Evolutionary conservation across 2,888 invertebrate genomes (phyloP).

Genomic region (Ischnura elegans): DNA sequence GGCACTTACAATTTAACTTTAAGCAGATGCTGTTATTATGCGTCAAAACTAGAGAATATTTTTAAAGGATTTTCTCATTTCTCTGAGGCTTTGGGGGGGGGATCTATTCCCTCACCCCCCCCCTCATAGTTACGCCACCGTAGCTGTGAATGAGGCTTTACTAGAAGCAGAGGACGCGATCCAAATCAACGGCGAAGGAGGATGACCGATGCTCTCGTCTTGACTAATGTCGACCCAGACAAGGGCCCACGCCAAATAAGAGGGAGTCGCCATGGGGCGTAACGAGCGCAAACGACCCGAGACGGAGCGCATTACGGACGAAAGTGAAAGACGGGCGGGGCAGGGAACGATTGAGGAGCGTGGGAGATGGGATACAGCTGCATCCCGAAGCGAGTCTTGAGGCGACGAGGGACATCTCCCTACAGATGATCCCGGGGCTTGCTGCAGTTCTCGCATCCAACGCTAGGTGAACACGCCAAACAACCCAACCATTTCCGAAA

Average conservation of each 20-base stretch:
- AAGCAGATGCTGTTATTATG: no score
- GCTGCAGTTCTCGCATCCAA: no score
- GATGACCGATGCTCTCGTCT: background rate
- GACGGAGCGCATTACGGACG: conserved; percentile 1
- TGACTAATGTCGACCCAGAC: background rate
- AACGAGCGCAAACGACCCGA: background rate
- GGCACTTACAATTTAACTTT: no score
- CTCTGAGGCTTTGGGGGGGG: no score
- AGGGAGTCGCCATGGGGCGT: background rate
- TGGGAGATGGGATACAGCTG: conserved; percentile 12
- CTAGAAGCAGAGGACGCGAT: background rate
- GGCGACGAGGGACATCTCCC: background rate
- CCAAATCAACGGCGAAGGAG: background rate
- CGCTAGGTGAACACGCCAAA: no score
- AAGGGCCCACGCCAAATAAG: background rate
- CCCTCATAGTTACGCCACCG: no score
- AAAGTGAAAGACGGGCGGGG: conserved; percentile 18
- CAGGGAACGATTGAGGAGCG: background rate
- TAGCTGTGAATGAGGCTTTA: no score
- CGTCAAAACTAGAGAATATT: no score
- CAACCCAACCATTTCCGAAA: no score
- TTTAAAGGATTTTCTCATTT: no score
- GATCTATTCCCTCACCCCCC: no score
- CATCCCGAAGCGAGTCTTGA: background rate
- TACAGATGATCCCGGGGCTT: background rate